These are phyloP conservation scores for Ctenicera cuprea DNA, from an alignment of 2,888 invertebrate genomes.

Conservation along the genomic window DNA sequence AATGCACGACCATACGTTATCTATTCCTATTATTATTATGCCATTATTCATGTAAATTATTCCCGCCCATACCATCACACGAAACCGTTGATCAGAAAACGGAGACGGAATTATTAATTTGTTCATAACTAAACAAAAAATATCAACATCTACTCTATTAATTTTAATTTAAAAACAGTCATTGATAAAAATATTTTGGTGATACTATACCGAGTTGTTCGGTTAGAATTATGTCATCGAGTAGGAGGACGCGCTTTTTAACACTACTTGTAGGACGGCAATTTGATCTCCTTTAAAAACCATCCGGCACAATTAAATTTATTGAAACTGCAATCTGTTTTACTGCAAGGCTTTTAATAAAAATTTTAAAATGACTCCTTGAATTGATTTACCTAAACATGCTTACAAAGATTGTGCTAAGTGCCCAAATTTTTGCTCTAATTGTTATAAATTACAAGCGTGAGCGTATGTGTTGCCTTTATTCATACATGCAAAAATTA, in stretches of 20 bases:
- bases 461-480: neutral
- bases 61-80: neutral
- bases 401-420: neutral
- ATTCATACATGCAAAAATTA: neutral
- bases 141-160: conserved; percentile 11
- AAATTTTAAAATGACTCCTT: too few species aligned
- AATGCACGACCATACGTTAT: conserved; percentile 19
- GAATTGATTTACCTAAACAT: neutral
- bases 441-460: neutral
- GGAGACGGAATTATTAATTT: conserved; percentile 13
- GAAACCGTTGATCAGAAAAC: conserved; percentile 22
- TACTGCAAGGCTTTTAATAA: neutral
- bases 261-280: conserved; percentile 43
- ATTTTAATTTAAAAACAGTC: conserved; percentile 35
- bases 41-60: conserved; percentile 20
- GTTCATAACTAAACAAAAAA: neutral
- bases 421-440: neutral
- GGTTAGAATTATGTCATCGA: conserved; percentile 44
- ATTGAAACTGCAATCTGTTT: conserved; percentile 31
- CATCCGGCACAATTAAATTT: conserved; percentile 42
- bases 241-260: conserved; percentile 47
- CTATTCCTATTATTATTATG: conserved; percentile 19
- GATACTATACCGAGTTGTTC: conserved; percentile 22
- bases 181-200: conserved; percentile 49
- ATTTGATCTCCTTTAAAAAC: conserved; percentile 43